Evolutionary conservation across 2,888 invertebrate genomes (phyloP), one percentile per base, ranked within the genome.

Genomic region (Fragum whitleyi): DNA sequence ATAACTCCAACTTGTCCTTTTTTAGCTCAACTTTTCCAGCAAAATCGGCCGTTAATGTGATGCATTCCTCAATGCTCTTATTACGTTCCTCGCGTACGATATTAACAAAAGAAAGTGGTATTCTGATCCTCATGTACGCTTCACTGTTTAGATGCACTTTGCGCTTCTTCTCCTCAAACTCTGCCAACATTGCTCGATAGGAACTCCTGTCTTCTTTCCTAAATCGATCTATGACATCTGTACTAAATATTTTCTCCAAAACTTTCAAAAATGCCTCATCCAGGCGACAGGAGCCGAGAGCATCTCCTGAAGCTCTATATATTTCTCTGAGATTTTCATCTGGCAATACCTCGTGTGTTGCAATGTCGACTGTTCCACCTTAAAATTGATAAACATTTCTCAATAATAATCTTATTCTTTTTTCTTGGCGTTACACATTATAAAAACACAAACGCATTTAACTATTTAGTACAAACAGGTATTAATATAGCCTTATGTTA

Each of bases 311-410:
- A 7, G 77, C 72, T 2, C 67, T 19, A 16, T 16, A 72, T 21
- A 77, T 72, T 36, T 77, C 77, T 32, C 77, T 62, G 1, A 77
- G 68, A 29, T 55, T 47, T 16, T 47, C 68, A 36, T 73, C 72
- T 1, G 26, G 29, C 6, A 72, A 28, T 36, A 73, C 72, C 36
- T 77, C 72, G 16, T 77, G 77, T 6, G 72, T 73, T 14, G 72
- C 72, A 28, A 73, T 72, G 26, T 77, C 77, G 2, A 67, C 72
- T 6, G 77, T 77, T 16, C 77, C 77, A 21, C 77, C 77, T 77
- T n/a, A 5, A 71, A 61, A 11, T n/a, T n/a, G n/a, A n/a, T n/a
- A n/a, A n/a, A n/a, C n/a, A n/a, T n/a, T n/a, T n/a, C n/a, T n/a
- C n/a, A n/a, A n/a, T n/a, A n/a, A n/a, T n/a, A n/a, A n/a, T n/a